These are phyloP conservation scores for Neodiprion pinetum DNA, from an alignment of 1,140 invertebrate species.

Conservation along the genomic window DNA sequence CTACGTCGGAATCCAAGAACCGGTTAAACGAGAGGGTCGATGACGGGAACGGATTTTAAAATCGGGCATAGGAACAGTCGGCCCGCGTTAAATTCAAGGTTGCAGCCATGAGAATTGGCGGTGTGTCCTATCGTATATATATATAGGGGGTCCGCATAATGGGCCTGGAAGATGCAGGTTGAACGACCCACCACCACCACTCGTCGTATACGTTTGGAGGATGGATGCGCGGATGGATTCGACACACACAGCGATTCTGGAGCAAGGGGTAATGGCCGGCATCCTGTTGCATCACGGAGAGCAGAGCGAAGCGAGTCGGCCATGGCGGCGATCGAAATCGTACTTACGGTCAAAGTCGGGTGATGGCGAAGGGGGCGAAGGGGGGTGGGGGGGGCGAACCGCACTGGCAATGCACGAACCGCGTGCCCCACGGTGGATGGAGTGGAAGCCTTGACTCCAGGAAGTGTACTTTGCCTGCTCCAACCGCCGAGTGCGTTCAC, in stretches of 20 bases:
- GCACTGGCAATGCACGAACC: too few species aligned
- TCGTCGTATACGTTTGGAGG: neutral
- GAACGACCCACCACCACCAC: neutral
- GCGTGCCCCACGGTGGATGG: too few species aligned
- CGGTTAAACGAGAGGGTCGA: too few species aligned
- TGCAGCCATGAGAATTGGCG: neutral
- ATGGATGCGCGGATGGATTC: slow-evolving; percentile 9
- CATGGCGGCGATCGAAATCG: too few species aligned
- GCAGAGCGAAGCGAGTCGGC: neutral
- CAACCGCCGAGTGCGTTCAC: slow-evolving; percentile 42
- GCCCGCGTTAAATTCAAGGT: neutral
- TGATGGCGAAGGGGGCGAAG: too few species aligned
- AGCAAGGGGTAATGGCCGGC: slow-evolving; percentile 48
- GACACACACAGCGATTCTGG: neutral
- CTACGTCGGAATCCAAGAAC: too few species aligned
- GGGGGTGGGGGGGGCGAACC: too few species aligned
- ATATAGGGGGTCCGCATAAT: neutral
- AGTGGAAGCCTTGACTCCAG: slow-evolving; percentile 54
- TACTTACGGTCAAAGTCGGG: too few species aligned
- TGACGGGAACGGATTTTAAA: neutral
- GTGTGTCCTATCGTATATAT: neutral
- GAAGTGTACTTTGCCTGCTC: slow-evolving; percentile 43
- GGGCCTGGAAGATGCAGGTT: neutral
- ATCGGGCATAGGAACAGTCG: neutral
- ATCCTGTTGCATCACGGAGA: slow-evolving; percentile 56